Percentiles rank a stretch among this genome's conserved stretches.
These are phyloP conservation scores for Lepeophtheirus nordmannii DNA, from an alignment of 2,888 invertebrate genomes.

Conservation along the genomic window DNA sequence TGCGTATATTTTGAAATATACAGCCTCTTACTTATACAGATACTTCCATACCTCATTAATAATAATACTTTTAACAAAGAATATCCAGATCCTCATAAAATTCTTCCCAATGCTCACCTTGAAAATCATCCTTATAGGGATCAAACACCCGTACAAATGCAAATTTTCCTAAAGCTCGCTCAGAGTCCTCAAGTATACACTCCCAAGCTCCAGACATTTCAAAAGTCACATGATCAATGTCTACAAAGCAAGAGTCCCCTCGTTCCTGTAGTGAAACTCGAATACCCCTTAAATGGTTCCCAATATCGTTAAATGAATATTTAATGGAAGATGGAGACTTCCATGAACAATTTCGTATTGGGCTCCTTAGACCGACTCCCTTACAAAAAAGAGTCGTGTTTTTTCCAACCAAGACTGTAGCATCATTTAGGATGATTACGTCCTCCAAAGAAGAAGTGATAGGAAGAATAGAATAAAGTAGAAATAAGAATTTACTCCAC, in stretches of 20 bases:
- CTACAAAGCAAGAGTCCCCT: neutral
- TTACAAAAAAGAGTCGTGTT: neutral
- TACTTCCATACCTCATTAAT: too few relatives aligned
- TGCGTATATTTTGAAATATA: too few relatives aligned
- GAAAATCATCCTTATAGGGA: neutral
- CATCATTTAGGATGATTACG: neutral
- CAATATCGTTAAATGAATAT: neutral
- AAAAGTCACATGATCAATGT: neutral
- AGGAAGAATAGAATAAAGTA: neutral
- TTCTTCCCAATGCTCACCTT: neutral
- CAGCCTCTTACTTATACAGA: too few relatives aligned
- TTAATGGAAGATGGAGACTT: neutral
- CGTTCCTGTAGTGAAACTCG: neutral
- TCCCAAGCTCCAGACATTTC: slow-evolving; percentile 5
- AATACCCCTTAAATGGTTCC: neutral
- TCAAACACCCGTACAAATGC: neutral
- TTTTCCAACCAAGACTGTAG: neutral
- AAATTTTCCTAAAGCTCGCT: neutral
- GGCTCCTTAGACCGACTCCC: neutral
- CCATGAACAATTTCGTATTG: neutral
- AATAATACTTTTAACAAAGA: too few relatives aligned
- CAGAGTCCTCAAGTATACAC: neutral
- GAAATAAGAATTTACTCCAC: too few relatives aligned
- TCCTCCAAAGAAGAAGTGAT: neutral
- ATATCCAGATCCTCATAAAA: neutral